Evolutionary conservation across 2,113 vertebrate species (phyloP).

Genomic region (Raja brachyura): DNA sequence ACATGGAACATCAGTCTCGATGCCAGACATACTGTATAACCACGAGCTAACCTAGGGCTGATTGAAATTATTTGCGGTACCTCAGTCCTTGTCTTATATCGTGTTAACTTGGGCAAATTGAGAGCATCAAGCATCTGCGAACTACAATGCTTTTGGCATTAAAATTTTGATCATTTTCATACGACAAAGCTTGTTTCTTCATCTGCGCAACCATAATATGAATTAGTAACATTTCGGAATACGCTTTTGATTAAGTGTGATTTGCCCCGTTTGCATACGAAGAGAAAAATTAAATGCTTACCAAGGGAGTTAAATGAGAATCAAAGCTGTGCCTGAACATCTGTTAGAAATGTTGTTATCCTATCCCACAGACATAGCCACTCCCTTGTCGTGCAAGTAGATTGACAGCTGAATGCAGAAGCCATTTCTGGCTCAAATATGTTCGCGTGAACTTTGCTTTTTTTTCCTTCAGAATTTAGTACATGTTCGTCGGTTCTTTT

Average conservation of each 20-base stretch:
- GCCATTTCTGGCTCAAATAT: constrained; percentile 60
- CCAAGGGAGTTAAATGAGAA: constrained; percentile 67
- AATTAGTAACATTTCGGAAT: constrained; percentile 74
- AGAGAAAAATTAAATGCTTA: constrained; percentile 73
- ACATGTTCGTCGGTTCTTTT: constrained; percentile 55
- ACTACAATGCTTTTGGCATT: constrained; percentile 64
- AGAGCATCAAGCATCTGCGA: constrained; percentile 44
- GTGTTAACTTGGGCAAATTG: neutral
- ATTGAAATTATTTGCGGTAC: neutral
- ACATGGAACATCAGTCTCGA: neutral
- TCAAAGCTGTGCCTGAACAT: constrained; percentile 66
- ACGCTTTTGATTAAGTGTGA: constrained; percentile 68
- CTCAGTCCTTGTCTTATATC: neutral
- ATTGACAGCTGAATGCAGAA: constrained; percentile 72
- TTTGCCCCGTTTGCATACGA: constrained; percentile 67
- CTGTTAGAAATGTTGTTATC: constrained; percentile 74
- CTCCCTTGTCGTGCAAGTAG: constrained; percentile 60
- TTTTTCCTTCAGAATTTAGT: constrained; percentile 48
- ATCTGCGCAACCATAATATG: constrained; percentile 63
- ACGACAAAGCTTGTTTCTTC: constrained; percentile 64
- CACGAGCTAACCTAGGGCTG: neutral
- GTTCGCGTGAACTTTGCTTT: constrained; percentile 63
- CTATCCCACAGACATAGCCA: constrained; percentile 56
- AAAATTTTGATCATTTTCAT: constrained; percentile 62
- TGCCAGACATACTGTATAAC: neutral